phyloP scores from a whole-genome alignment of 2,797 vertebrate genomes.

The Eleutherodactylus coqui region DNA sequence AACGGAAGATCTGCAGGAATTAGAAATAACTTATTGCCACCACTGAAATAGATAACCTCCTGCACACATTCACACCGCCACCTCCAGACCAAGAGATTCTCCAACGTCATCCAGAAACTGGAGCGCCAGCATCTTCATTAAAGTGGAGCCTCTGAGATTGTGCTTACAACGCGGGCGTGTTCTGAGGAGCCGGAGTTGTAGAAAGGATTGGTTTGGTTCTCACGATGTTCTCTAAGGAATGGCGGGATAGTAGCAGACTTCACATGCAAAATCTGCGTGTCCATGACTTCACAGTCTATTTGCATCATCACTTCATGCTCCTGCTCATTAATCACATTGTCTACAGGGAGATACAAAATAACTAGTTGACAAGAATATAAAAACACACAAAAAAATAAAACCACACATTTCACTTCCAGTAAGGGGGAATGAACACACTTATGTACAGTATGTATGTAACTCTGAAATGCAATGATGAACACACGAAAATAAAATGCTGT shows the following conservation, averaged over 20 bases:
- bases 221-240: slow-evolving; percentile 79
- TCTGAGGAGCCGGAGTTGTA: slow-evolving; percentile 77
- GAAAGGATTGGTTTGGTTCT: slow-evolving; percentile 82
- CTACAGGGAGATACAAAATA: slow-evolving; percentile 71
- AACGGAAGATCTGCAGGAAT: background rate
- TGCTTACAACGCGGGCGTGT: slow-evolving; percentile 69
- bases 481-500: no score
- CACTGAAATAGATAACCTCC: background rate
- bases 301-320: slow-evolving; percentile 98
- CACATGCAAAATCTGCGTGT: slow-evolving; percentile 94
- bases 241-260: slow-evolving; percentile 91
- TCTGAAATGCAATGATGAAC: no score
- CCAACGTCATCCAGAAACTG: background rate
- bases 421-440: no score
- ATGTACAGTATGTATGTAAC: no score
- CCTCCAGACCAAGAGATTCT: background rate
- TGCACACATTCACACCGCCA: background rate
- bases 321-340: slow-evolving; percentile 89
- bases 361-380: background rate
- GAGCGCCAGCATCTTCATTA: background rate
- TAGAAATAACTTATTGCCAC: slow-evolving; percentile 16
- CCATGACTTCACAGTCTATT: slow-evolving; percentile 96
- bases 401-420: no score
- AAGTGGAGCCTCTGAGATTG: slow-evolving; percentile 73
- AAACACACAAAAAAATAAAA: no score